Conservation (phyloP, 2,113 vertebrate genomes). For the Ptychochromis oligacanthus region DNA sequence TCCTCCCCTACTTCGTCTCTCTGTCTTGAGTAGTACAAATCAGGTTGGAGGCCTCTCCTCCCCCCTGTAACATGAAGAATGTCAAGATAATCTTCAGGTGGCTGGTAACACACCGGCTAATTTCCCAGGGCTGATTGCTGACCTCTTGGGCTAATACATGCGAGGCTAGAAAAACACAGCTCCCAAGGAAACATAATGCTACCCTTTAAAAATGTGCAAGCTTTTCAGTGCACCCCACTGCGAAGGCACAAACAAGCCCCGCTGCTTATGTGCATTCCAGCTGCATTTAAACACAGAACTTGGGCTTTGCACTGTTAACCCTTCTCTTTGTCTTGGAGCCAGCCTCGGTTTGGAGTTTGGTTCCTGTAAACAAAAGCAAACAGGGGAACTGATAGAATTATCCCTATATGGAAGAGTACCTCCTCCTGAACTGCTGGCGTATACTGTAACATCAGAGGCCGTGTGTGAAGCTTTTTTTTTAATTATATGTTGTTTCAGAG, state of each 20-base stretch:
- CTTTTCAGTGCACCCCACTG: conserved; percentile 6
- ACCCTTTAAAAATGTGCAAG: conserved; percentile 25
- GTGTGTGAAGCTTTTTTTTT: not conserved
- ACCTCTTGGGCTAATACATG: conserved; percentile 37
- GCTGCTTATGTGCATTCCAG: conserved; percentile 49
- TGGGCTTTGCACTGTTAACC: conserved; percentile 11
- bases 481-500: not conserved
- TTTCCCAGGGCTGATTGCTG: conserved; percentile 44
- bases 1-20: conserved; percentile 5
- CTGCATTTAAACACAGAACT: conserved; percentile 31
- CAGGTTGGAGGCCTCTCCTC: conserved; percentile 12
- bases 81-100: conserved; percentile 72
- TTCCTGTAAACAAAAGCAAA: conserved; percentile 1
- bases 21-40: conserved; percentile 29
- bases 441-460: not conserved
- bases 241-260: conserved; percentile 31
- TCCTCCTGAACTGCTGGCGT: not conserved
- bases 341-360: not conserved
- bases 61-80: conserved; percentile 47
- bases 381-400: not conserved
- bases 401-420: not conserved
- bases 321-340: conserved; percentile 7
- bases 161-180: conserved; percentile 45
- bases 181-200: conserved; percentile 37
- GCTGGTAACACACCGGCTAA: conserved; percentile 16